These are phyloP conservation scores for Heliconius cydno DNA, from an alignment of 2,888 invertebrate species.

Conservation along the genomic window DNA sequence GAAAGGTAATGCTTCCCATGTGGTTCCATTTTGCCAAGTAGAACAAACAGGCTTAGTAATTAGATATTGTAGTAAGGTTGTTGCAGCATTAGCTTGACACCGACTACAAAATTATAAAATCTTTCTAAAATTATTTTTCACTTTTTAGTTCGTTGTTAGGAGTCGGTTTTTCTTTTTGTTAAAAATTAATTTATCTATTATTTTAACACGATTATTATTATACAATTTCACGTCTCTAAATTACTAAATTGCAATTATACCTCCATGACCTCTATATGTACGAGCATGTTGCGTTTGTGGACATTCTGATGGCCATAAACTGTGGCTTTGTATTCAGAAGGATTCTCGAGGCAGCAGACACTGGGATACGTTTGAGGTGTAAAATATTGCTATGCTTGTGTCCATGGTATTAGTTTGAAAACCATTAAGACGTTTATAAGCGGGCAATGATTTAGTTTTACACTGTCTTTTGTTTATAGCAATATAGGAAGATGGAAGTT, in stretches of 20 bases:
- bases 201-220: not conserved
- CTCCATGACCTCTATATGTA: not conserved
- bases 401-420: constrained; percentile 21
- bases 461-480: not conserved
- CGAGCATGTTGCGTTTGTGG: constrained; percentile 8
- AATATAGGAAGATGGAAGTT: not conserved
- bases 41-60: too few species aligned
- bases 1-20: too few species aligned
- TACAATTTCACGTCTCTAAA: not conserved
- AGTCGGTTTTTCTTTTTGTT: too few species aligned
- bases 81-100: too few species aligned
- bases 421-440: constrained; percentile 3
- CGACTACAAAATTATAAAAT: too few species aligned
- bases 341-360: constrained; percentile 35
- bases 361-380: constrained; percentile 36
- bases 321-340: constrained; percentile 38
- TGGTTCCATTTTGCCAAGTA: too few species aligned
- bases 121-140: too few species aligned
- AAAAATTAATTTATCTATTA: not conserved
- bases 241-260: not conserved
- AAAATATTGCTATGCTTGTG: constrained; percentile 33
- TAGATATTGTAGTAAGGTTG: too few species aligned
- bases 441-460: too few species aligned
- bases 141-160: too few species aligned
- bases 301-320: constrained; percentile 34